Evolutionary conservation across 2,797 vertebrate genomes (phyloP), one percentile per base, ranked within the genome.

Genomic region (Notolepis coatsorum): DNA sequence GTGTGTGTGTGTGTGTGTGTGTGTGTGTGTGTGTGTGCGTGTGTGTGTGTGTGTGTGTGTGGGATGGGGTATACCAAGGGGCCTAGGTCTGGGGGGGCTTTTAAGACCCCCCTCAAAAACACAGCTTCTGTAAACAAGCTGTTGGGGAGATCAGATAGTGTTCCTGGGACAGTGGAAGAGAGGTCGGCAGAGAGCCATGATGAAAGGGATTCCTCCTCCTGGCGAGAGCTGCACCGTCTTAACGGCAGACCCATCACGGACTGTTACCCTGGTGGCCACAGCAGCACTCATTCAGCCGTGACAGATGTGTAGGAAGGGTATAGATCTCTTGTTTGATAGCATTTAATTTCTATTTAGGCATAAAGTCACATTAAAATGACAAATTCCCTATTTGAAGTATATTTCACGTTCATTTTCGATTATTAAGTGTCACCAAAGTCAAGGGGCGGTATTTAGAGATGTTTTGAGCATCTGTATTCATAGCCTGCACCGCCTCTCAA

Each of bases 71-170:
- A n/a, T n/a, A n/a, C 47, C 54, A 18, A 39, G 62, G 61, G 18
- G 58, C 51, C 77, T 48, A 45, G 37, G 7, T 65, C 59, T 67
- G 38, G 53, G 69, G 53, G 69, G 63, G 78, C 81, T 89, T 88
- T 92, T 86, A 89, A 85, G 73, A 72, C 54, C 33, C 61, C 17
- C 61, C 72, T 77, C 61, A 75, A 76, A 81, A 69, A 66, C 63
- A 65, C 71, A 60, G 80, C 51, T 75, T 72, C 64, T 88, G 75
- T 62, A 89, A 91, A 87, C 77, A 80, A 80, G 75, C 81, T 68
- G 54, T 87, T 80, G 52, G 65, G 50, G 74, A 33, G 49, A 85
- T 80, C 83, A 88, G 84, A 88, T 87, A 80, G 49, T 50, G 67
- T 68, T 50, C 45, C n/a, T 53, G 33, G 65, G 60, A 65, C 74